Evolutionary conservation across 2,888 invertebrate species (phyloP).

Genomic region (Ormyrus pomaceus): DNA sequence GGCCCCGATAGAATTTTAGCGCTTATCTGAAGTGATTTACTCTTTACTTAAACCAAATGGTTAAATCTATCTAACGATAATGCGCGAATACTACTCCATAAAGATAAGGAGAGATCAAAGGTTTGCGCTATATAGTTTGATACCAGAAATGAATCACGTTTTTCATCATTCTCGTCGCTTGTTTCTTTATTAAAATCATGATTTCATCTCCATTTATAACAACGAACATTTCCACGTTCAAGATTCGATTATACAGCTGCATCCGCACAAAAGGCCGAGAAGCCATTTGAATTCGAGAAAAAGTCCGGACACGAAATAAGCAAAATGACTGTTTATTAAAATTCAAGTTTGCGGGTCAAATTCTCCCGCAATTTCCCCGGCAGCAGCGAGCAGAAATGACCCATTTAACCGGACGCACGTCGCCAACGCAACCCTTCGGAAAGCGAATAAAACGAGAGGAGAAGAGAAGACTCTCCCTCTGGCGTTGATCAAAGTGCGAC

Average conservation of each 20-base stretch:
- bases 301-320: background rate
- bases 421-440: background rate
- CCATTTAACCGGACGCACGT: conserved; percentile 4
- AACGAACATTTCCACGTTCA: background rate
- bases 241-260: too few species aligned
- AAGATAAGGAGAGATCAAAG: conserved; percentile 46
- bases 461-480: background rate
- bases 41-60: background rate
- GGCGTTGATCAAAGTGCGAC: conserved; percentile 1
- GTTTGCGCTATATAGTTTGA: conserved; percentile 12
- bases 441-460: background rate
- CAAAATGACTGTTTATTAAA: background rate
- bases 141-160: background rate
- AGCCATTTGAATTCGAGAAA: background rate
- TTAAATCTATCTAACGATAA: background rate
- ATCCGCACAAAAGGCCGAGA: too few species aligned
- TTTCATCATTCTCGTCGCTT: background rate
- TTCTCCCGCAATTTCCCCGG: conserved; percentile 1
- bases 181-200: conserved; percentile 36
- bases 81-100: background rate
- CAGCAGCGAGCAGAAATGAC: conserved; percentile 9
- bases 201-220: background rate
- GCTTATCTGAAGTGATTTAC: too few species aligned
- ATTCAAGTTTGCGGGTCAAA: background rate
- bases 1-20: too few species aligned